Evolutionary conservation across 2,113 vertebrate genomes (phyloP).

Genomic region (Hippopotamus amphibius): DNA sequence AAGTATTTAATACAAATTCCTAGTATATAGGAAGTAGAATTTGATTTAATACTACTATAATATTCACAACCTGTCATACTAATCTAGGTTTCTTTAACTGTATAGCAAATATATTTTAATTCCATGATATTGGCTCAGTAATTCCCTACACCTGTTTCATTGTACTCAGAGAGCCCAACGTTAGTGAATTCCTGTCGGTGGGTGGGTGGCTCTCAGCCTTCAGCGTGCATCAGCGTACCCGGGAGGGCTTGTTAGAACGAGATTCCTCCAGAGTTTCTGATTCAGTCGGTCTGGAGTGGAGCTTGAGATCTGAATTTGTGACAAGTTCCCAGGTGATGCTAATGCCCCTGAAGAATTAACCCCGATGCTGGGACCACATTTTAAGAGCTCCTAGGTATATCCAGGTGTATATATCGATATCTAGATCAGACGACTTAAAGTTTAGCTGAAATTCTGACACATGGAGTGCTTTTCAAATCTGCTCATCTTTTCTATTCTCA

Average conservation of each 20-base stretch:
- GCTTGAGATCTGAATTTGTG: not conserved
- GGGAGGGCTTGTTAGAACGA: not conserved
- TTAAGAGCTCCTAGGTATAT: not conserved
- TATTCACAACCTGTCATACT: not conserved
- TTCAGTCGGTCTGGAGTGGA: not conserved
- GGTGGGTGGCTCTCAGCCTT: not conserved
- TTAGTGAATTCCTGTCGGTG: slow-evolving; percentile 1
- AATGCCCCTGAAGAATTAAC: not conserved
- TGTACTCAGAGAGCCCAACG: not conserved
- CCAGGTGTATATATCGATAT: not conserved
- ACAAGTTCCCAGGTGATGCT: not conserved
- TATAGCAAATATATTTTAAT: slow-evolving; percentile 33
- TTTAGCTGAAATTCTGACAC: not conserved
- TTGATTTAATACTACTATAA: not conserved
- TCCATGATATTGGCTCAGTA: not conserved
- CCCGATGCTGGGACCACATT: not conserved
- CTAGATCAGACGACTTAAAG: not conserved
- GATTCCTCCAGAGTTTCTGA: not conserved
- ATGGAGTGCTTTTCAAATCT: not conserved
- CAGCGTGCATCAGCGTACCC: not conserved
- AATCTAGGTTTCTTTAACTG: not conserved
- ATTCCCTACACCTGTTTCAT: not conserved
- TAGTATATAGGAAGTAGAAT: not conserved
- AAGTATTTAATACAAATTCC: not conserved
- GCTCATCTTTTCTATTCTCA: not conserved